A percentile compares a stretch with the other conserved stretches of the same genome.
Conservation (phyloP, 1,140 invertebrate genomes). For the Zaprionus nigranus region DNA sequence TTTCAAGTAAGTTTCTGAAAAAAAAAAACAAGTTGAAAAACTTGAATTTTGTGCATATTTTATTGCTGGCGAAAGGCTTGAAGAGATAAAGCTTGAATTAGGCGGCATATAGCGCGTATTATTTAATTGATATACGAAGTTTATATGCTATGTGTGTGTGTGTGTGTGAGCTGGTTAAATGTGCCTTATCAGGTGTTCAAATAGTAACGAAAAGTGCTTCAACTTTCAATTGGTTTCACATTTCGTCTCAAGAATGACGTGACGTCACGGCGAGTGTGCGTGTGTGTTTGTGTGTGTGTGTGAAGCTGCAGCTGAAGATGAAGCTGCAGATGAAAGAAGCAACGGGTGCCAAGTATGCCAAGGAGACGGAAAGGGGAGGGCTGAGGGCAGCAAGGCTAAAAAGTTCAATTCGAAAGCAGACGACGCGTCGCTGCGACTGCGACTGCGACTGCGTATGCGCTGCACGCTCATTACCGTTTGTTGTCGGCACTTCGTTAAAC, state of each 20-base stretch:
- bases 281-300: neutral
- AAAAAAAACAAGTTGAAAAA: constrained; percentile 17
- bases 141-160: neutral
- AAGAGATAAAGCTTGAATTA: neutral
- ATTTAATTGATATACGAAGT: neutral
- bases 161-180: neutral
- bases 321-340: constrained; percentile 24
- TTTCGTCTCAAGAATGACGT: constrained; percentile 44
- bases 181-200: neutral
- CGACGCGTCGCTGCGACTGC: constrained; percentile 15
- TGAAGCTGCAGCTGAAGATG: constrained; percentile 21
- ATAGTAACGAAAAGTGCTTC: constrained; percentile 6
- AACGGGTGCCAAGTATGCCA: constrained; percentile 4
- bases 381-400: constrained; percentile 23
- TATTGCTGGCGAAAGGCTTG: neutral
- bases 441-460: constrained; percentile 33
- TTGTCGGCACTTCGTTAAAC: constrained; percentile 76
- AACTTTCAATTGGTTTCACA: constrained; percentile 46
- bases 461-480: constrained; percentile 73
- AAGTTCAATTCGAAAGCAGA: constrained; percentile 69
- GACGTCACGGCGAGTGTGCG: constrained; percentile 45
- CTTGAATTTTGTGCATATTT: constrained; percentile 24
- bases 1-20: neutral
- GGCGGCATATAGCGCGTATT: constrained; percentile 2
- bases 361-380: neutral